Evolutionary conservation across 2,888 invertebrate species (phyloP), one percentile per base, ranked within the genome.

Genomic region (Sesamia inferens): DNA sequence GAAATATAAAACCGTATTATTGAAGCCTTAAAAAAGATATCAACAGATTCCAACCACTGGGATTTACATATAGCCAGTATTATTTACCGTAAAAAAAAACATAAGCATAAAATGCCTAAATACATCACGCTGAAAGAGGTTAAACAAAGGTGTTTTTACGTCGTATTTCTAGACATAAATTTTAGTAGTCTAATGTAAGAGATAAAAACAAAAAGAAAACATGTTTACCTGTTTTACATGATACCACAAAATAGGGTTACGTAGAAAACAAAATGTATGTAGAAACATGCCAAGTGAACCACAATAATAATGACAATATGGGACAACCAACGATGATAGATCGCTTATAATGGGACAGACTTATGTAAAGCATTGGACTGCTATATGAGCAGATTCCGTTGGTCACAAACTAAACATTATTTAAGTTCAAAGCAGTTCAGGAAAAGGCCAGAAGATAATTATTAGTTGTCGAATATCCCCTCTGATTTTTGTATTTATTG

Each of bases 171-270:
- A 79, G 71, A 31, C 71, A 74, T 86, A 72, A 73, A 74, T 74
- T 88, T 89, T 85, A 85, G 81, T 84, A 77, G 79, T 82, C 51
- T 76, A 76, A 84, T 69, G 79, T 82, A 84, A 74, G 76, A 83
- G 84, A 85, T 84, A 88, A 88, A 89, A 86, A 87, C 79, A 84
- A 87, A 85, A 85, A 79, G 78, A 84, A 89, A 90, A 89, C 88
- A 90, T 89, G 88, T 90, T 90, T 90, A 89, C 87, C 72, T 78
- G 70, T 78, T 71, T 79, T 77, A 82, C 82, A 79, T 55, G 14
- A 51, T 72, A 16, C 44, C 55, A 22, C 22, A 74, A 44, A 13
- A 13, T 11, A 48, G 59, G 48, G 58, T 78, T 42, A 31, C 59
- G n/a, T 74, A 22, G 7, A 44, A 61, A 6, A 39, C 19, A 55